Conservation (phyloP, 2,797 vertebrate species). For the Amphiprion clarkii region DNA sequence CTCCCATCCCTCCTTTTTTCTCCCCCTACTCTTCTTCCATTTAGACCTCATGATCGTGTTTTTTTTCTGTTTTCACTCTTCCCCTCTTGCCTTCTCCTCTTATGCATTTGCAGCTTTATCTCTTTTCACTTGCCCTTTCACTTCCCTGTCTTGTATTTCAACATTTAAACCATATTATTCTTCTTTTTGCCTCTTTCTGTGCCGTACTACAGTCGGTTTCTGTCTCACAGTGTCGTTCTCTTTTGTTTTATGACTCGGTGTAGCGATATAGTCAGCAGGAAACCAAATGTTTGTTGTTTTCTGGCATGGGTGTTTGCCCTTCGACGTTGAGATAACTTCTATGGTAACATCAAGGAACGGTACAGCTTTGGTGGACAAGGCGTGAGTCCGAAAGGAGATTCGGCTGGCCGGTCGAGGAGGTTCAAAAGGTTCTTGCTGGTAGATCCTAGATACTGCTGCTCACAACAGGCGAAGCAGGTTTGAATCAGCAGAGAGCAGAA, state of each 20-base stretch:
- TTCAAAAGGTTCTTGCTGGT: neutral
- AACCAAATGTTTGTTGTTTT: constrained; percentile 5
- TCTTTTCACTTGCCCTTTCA: constrained; percentile 8
- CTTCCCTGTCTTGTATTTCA: constrained; percentile 6
- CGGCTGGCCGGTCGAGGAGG: neutral
- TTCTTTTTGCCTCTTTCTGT: neutral
- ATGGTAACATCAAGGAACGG: neutral
- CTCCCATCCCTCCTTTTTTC: constrained; percentile 22
- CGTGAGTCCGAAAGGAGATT: neutral
- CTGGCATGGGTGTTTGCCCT: neutral
- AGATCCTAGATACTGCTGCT: neutral
- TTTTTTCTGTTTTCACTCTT: constrained; percentile 16
- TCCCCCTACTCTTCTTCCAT: constrained; percentile 33
- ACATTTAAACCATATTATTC: constrained; percentile 3
- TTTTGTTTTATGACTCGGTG: neutral
- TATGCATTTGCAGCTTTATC: constrained; percentile 6
- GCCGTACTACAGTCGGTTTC: neutral
- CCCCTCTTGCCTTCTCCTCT: constrained; percentile 8
- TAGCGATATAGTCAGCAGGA: constrained; percentile 8
- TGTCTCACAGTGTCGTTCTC: neutral
- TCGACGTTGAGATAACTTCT: neutral
- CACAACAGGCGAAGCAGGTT: neutral
- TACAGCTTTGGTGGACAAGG: neutral
- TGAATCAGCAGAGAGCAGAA: constrained; percentile 15
- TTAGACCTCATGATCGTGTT: constrained; percentile 47